phyloP scores from a whole-genome alignment of 2,888 invertebrate species.

The Drosophila setosimentum region DNA sequence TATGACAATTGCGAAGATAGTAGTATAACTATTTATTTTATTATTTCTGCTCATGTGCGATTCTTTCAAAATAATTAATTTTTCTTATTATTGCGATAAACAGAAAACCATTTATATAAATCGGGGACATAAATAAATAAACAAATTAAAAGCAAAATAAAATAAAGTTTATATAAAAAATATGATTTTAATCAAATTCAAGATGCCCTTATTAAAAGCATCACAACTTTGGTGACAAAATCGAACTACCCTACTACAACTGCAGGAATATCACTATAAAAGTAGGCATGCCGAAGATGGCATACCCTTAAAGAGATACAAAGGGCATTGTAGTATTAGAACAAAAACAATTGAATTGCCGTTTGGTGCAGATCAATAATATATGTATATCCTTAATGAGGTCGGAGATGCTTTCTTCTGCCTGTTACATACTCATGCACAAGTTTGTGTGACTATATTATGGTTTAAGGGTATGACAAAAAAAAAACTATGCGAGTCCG shows the following conservation, averaged over 20 bases:
- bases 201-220: not conserved
- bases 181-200: not conserved
- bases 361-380: not conserved
- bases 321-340: not conserved
- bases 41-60: no score
- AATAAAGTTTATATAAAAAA: not conserved
- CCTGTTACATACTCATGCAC: not conserved
- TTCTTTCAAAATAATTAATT: not conserved
- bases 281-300: not conserved
- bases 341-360: not conserved
- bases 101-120: not conserved
- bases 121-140: not conserved
- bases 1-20: not conserved
- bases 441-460: not conserved
- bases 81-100: not conserved
- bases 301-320: not conserved
- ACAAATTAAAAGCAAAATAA: not conserved
- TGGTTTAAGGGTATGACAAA: not conserved
- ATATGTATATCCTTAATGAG: not conserved
- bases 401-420: fast-evolving
- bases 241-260: constrained; percentile 8
- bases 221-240: not conserved
- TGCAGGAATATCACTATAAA: not conserved
- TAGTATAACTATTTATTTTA: not conserved
- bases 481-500: constrained; percentile 13